These are phyloP conservation scores for Actias luna DNA, from an alignment of 2,888 invertebrate species.

Conservation along the genomic window DNA sequence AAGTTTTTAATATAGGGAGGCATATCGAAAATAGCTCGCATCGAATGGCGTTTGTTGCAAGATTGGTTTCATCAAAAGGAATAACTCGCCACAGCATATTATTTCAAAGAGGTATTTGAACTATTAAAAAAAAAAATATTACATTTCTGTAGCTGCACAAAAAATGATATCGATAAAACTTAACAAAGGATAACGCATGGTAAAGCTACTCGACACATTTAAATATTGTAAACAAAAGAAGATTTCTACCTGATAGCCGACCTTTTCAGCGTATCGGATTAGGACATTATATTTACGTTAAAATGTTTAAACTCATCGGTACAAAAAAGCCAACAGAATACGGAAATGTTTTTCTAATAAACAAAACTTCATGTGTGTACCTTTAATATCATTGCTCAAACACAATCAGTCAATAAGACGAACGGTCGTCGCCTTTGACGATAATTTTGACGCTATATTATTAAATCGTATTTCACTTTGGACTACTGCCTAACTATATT, in stretches of 20 bases:
- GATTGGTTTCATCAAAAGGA: neutral
- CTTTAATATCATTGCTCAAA: slow-evolving; percentile 33
- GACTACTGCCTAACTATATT: neutral
- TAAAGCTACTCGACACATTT: neutral
- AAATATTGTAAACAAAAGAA: slow-evolving; percentile 23
- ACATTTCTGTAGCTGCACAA: neutral
- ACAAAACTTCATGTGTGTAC: neutral
- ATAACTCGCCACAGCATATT: neutral
- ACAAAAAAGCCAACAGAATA: slow-evolving; percentile 4
- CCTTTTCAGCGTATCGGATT: neutral
- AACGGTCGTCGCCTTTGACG: slow-evolving; percentile 32
- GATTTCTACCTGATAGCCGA: slow-evolving; percentile 14
- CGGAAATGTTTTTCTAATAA: slow-evolving; percentile 1
- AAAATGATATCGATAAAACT: neutral
- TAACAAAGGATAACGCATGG: neutral
- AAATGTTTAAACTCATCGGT: neutral
- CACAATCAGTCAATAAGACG: slow-evolving; percentile 31
- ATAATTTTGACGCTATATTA: slow-evolving; percentile 16
- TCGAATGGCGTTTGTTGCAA: slow-evolving; percentile 20
- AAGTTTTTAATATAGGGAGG: slow-evolving; percentile 31
- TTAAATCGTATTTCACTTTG: slow-evolving; percentile 6
- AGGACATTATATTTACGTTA: neutral
- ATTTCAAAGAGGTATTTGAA: neutral
- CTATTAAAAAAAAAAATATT: neutral
- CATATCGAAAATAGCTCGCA: slow-evolving; percentile 37